phyloP scores from a whole-genome alignment of 2,797 vertebrate species.

The Hafferia zeledoni region DNA sequence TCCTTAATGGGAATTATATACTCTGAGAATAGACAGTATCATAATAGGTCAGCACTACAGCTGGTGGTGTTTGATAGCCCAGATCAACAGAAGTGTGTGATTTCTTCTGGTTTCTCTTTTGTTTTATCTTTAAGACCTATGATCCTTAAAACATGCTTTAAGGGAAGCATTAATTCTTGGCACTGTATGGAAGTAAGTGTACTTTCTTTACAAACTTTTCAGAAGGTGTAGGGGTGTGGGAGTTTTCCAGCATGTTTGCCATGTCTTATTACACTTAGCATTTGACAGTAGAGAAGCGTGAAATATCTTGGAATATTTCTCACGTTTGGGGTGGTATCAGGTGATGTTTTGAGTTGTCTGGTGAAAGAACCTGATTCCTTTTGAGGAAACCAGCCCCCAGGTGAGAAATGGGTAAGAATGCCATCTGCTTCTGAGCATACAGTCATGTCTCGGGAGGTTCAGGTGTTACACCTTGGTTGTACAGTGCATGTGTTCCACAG shows the following conservation, averaged over 20 bases:
- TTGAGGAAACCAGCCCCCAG: neutral
- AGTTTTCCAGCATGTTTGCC: neutral
- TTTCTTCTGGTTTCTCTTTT: neutral
- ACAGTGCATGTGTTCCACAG: neutral
- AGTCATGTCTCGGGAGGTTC: neutral
- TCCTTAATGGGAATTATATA: neutral
- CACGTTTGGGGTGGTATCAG: neutral
- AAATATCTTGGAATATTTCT: neutral
- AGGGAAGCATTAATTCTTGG: neutral
- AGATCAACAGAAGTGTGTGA: neutral
- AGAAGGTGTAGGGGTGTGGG: neutral
- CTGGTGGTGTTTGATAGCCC: neutral
- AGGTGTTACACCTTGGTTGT: neutral
- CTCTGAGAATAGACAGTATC: neutral
- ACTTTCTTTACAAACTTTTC: neutral
- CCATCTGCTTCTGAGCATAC: fast-evolving
- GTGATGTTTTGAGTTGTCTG: neutral
- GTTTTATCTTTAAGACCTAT: neutral
- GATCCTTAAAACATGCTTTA: neutral
- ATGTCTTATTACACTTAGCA: neutral
- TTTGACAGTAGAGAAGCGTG: neutral
- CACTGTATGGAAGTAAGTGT: neutral
- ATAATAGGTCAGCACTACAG: neutral
- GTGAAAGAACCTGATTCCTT: neutral
- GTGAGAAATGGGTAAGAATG: neutral